These are phyloP conservation scores for Illadopsis cleaveri DNA, from an alignment of 2,113 vertebrate genomes.

Conservation along the genomic window DNA sequence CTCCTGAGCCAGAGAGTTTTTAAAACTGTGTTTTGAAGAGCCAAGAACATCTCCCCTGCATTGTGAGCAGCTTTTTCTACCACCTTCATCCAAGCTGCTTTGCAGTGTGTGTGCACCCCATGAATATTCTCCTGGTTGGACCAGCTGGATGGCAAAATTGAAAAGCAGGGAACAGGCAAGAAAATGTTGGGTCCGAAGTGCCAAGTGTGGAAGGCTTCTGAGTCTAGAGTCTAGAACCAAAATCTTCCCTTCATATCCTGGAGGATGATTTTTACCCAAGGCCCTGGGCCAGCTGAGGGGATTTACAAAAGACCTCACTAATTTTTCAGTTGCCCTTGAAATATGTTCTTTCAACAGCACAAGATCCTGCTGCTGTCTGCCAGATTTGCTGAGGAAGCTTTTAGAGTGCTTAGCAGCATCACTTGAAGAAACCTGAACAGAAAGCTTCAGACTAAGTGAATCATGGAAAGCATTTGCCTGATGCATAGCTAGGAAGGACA, in stretches of 20 bases:
- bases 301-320: not conserved
- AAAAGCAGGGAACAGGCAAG: not conserved
- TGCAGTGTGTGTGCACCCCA: not conserved
- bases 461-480: not conserved
- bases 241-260: not conserved
- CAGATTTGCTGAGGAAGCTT: not conserved
- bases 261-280: not conserved
- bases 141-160: not conserved
- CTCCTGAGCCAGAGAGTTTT: not conserved
- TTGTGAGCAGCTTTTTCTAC: not conserved
- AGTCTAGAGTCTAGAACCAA: not conserved
- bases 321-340: not conserved
- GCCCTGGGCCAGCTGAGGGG: not conserved
- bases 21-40: accelerated
- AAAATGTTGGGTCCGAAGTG: accelerated
- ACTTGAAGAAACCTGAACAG: not conserved
- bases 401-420: not conserved
- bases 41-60: not conserved
- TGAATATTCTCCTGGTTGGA: not conserved
- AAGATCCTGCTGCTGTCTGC: not conserved
- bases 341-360: not conserved
- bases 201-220: not conserved
- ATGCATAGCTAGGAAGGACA: not conserved
- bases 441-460: not conserved
- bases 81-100: accelerated